Conservation (phyloP, 2,888 invertebrate species). For the Stramonita haemastoma region DNA sequence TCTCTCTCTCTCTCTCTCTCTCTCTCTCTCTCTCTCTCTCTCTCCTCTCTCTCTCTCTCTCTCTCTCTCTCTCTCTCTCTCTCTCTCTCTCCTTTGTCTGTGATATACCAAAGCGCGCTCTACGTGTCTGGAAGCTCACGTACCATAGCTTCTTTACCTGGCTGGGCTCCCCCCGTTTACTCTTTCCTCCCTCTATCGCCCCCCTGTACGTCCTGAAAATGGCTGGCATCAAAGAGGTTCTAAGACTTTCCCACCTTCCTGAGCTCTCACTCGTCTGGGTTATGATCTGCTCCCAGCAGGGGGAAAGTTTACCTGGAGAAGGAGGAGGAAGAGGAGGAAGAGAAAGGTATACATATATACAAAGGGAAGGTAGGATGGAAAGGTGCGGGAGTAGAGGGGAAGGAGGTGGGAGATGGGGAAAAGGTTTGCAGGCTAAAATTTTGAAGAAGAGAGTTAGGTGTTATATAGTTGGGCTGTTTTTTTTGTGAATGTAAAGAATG, state of each 20-base stretch:
- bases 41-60: background rate
- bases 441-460: no score
- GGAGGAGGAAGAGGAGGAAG: no score
- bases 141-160: background rate
- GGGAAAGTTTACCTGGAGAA: no score
- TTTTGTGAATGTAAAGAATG: no score
- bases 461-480: no score
- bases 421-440: background rate
- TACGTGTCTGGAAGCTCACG: background rate
- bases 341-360: no score
- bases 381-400: background rate
- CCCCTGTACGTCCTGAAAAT: background rate
- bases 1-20: background rate
- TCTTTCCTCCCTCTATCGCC: background rate
- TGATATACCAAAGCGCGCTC: background rate
- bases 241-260: background rate
- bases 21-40: background rate
- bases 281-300: background rate
- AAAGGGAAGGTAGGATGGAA: background rate
- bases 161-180: background rate
- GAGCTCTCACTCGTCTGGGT: background rate
- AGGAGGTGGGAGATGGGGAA: background rate
- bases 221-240: slow-evolving; percentile 1
- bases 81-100: background rate
- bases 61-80: background rate